Evolutionary conservation across 2,797 vertebrate species (phyloP).

Genomic region (Gila robusta): DNA sequence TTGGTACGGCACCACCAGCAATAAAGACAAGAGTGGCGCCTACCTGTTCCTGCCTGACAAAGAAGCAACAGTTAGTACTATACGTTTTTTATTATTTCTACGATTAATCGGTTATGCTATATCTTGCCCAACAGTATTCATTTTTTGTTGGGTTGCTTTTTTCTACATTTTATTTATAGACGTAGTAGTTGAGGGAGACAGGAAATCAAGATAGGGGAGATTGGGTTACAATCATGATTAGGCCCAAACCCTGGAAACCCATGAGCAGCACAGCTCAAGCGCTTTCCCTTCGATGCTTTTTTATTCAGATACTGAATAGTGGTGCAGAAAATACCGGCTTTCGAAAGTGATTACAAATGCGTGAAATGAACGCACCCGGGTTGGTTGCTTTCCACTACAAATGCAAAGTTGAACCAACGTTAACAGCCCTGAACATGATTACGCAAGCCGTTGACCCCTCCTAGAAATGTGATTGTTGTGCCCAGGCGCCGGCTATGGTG

Average conservation of each 20-base stretch:
- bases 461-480: too few relatives aligned
- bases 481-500: too few relatives aligned
- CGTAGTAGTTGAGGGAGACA: not conserved
- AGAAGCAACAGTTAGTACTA: constrained; percentile 82
- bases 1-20: constrained; percentile 89
- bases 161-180: not conserved
- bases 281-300: not conserved
- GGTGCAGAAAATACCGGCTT: not conserved
- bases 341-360: too few relatives aligned
- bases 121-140: not conserved
- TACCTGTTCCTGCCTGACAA: constrained; percentile 93
- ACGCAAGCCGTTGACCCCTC: too few relatives aligned
- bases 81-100: not conserved
- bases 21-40: constrained; percentile 91
- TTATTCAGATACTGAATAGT: not conserved
- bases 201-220: not conserved
- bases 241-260: not conserved
- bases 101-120: not conserved
- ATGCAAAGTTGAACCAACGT: too few relatives aligned
- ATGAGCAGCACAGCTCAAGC: not conserved
- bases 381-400: too few relatives aligned
- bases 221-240: not conserved
- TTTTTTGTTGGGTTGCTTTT: not conserved
- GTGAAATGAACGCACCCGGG: too few relatives aligned
- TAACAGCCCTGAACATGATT: too few relatives aligned